A percentile compares a stretch with the other conserved stretches of the same genome.
Conservation (phyloP, 2,113 vertebrate genomes). For the Pterocles burchelli region DNA sequence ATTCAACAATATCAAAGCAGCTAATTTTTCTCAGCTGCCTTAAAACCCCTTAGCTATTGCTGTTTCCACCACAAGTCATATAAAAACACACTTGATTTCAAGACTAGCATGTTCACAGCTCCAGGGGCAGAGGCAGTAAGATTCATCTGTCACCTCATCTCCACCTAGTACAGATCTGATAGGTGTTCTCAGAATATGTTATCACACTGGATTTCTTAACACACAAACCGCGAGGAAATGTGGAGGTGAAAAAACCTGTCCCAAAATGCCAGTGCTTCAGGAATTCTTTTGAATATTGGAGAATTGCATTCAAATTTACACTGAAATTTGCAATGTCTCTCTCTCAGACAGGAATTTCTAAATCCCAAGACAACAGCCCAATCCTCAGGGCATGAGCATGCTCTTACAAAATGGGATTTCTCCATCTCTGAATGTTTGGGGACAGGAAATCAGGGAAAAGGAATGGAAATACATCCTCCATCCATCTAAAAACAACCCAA, state of each 20-base stretch:
- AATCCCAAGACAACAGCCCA: background rate
- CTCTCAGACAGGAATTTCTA: background rate
- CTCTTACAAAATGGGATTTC: background rate
- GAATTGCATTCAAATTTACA: background rate
- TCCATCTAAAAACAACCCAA: background rate
- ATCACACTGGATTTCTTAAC: background rate
- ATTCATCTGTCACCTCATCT: constrained; percentile 37
- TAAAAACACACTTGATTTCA: background rate
- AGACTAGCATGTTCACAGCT: constrained; percentile 23
- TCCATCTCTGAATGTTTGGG: background rate
- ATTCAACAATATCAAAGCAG: background rate
- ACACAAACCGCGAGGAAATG: background rate
- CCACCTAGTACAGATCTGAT: constrained; percentile 4
- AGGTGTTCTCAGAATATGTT: constrained; percentile 45
- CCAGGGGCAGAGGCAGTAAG: background rate
- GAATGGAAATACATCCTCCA: background rate
- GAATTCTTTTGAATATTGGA: background rate
- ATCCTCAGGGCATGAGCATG: background rate
- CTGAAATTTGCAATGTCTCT: background rate
- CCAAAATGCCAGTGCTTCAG: background rate
- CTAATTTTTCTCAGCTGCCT: background rate
- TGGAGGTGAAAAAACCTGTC: constrained; percentile 9
- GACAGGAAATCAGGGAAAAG: background rate
- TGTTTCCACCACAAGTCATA: background rate
- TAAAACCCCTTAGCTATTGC: background rate